Conservation (phyloP, 2,888 invertebrate species). For the Camponotus fellah region DNA sequence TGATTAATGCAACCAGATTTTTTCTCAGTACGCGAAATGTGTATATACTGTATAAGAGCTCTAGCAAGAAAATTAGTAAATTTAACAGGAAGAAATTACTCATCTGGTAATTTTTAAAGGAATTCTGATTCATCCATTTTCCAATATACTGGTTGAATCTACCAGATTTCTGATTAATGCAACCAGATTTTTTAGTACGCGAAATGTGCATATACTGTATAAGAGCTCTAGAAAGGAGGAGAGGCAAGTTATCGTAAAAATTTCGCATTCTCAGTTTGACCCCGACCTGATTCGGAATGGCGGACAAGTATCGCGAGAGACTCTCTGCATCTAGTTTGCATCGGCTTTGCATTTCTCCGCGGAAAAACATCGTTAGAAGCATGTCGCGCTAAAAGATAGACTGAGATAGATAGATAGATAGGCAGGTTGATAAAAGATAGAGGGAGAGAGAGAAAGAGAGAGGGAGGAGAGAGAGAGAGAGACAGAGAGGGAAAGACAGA, state of each 20-base stretch:
- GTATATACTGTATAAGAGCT: not conserved
- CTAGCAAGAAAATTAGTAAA: too few relatives aligned
- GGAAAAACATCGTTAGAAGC: constrained; percentile 39
- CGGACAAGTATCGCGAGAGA: constrained; percentile 18
- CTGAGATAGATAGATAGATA: not conserved
- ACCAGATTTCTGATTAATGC: too few relatives aligned
- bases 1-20: too few relatives aligned
- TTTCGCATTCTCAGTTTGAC: constrained; percentile 31
- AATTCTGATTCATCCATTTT: too few relatives aligned
- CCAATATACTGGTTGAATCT: too few relatives aligned
- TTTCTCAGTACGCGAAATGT: not conserved
- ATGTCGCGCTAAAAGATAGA: constrained; percentile 25
- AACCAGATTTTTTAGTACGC: too few relatives aligned
- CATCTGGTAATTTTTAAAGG: too few relatives aligned
- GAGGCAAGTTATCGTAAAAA: constrained; percentile 35
- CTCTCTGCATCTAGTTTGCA: constrained; percentile 49
- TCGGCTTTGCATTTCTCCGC: constrained; percentile 47
- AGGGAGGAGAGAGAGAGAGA: not conserved
- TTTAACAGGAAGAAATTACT: too few relatives aligned
- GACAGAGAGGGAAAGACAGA: not conserved
- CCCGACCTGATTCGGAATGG: constrained; percentile 50
- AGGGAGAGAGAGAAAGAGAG: not conserved
- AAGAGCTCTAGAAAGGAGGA: not conserved
- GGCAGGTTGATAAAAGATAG: not conserved
- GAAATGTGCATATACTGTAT: not conserved